Evolutionary conservation across 2,113 vertebrate species (phyloP), one percentile per base, ranked within the genome.

Genomic region (Muntiacus reevesi): DNA sequence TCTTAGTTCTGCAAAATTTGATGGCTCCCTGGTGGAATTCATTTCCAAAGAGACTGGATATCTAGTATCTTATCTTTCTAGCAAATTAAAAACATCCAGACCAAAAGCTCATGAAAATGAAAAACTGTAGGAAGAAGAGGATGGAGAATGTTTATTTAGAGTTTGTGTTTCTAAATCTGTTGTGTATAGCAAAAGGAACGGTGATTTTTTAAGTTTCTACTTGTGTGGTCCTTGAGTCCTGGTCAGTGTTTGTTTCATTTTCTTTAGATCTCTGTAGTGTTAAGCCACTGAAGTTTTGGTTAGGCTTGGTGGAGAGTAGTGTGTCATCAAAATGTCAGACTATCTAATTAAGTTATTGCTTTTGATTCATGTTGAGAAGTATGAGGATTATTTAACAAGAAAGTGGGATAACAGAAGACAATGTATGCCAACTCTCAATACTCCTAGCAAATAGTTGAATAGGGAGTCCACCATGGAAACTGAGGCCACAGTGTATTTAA

Each of bases 41-140:
- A 94, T 97, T 96, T 89, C 43, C 40, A 95, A 89, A 71, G 33
- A 93, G 36, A 71, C 55, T 79, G 11, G 43, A 55, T 93, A 93
- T 88, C 17, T 71, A 86, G 28, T 55, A 94, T 96, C 6, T 97
- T 92, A 88, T 67, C 30, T 60, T 9, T 55, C 28, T 54, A 82
- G 78, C 33, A 94, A 67, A 94, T 87, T 89, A 88, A 60, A 94
- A 96, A 84, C 27, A 60, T 82, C 15, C 23, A 91, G 10, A 92
- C 27, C n/a, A 47, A 95, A 89, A 87, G 8, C 11, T 16, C 14
- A 83, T 94, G 30, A 89, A 97, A 96, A 91, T 93, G 33, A 96
- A 89, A 88, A 93, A 47, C 7, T 86, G 8, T 59, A 93, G 28
- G 15, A 89, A 19, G 2, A 96, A n/a, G 45, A 54, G 30, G 55